phyloP scores from a whole-genome alignment of 1,140 invertebrate species.

The Phocides pigmalion region DNA sequence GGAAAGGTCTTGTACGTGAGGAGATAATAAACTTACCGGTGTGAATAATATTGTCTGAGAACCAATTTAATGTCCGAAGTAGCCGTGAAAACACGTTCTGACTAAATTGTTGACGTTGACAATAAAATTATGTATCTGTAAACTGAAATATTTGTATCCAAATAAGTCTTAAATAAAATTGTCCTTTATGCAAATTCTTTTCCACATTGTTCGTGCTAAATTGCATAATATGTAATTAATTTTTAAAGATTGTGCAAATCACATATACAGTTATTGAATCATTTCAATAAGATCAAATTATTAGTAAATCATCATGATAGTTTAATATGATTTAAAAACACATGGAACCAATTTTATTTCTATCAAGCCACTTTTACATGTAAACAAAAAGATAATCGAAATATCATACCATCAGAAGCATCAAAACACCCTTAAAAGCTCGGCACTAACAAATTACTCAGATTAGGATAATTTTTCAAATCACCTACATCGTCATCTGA shows the following conservation, averaged over 20 bases:
- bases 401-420: constrained; percentile 5
- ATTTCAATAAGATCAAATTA: no score
- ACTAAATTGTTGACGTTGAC: constrained; percentile 7
- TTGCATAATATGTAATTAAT: no score
- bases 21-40: constrained; percentile 55
- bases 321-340: no score
- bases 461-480: constrained; percentile 58
- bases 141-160: background rate
- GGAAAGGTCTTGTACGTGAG: constrained; percentile 59
- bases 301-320: no score
- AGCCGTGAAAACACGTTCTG: constrained; percentile 62
- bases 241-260: no score
- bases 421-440: constrained; percentile 32
- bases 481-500: constrained; percentile 50
- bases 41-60: constrained; percentile 44
- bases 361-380: no score
- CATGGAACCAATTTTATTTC: no score
- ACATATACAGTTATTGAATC: no score
- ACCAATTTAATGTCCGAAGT: constrained; percentile 62
- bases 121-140: constrained; percentile 5
- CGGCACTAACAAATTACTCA: constrained; percentile 22
- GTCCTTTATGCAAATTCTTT: no score
- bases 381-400: background rate
- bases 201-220: no score
- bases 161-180: no score